phyloP scores from a whole-genome alignment of 2,113 vertebrate genomes.

The Erpornis zantholeuca region DNA sequence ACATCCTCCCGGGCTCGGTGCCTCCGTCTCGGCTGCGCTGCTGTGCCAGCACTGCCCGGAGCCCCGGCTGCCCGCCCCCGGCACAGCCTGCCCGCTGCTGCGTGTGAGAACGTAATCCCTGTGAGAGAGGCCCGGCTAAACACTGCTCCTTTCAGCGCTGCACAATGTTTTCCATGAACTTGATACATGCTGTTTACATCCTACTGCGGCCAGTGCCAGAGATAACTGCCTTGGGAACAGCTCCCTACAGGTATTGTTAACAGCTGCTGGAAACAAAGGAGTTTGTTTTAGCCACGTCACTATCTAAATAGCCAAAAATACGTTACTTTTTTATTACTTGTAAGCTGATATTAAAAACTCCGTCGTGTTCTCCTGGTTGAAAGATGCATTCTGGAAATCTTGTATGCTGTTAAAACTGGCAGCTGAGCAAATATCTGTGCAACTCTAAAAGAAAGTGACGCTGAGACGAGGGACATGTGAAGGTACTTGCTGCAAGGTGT shows the following conservation, averaged over 20 bases:
- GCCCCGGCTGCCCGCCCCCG: rapidly evolving
- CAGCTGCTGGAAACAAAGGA: constrained; percentile 58
- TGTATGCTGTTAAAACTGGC: neutral
- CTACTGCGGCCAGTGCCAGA: neutral
- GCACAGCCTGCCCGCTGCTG: neutral
- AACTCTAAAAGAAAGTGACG: neutral
- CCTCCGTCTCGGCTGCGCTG: neutral
- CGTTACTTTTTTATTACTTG: neutral
- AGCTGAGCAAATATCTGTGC: neutral
- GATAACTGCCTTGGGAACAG: constrained; percentile 59
- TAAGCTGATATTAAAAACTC: neutral
- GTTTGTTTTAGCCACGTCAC: constrained; percentile 46
- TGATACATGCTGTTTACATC: constrained; percentile 51
- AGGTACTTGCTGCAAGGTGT: neutral
- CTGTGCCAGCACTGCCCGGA: neutral
- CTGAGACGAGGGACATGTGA: rapidly evolving
- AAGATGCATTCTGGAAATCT: neutral
- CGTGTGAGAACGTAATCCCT: neutral
- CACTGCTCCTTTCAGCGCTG: neutral
- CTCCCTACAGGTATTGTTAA: constrained; percentile 47
- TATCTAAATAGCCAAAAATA: constrained; percentile 41
- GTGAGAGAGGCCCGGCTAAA: neutral
- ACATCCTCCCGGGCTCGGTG: neutral
- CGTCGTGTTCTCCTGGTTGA: neutral
- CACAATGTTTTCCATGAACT: constrained; percentile 43